A percentile compares a stretch with the other conserved stretches of the same genome.
Conservation (phyloP, 2,888 invertebrate genomes). For the Clivina fossor region DNA sequence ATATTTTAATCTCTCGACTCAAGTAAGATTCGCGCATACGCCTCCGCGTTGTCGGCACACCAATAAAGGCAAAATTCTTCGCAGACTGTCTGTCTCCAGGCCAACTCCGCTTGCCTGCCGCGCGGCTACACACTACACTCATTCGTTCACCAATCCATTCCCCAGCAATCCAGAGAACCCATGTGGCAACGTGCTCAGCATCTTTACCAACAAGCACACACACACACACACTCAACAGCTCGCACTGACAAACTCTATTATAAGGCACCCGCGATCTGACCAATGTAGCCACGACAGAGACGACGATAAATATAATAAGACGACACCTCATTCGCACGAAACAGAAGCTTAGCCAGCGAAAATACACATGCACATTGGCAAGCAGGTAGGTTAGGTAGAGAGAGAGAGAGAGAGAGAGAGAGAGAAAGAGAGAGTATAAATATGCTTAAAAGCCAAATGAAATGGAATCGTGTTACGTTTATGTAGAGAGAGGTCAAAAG, state of each 20-base stretch:
- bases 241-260: background rate
- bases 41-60: background rate
- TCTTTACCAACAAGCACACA: too few species aligned
- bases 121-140: background rate
- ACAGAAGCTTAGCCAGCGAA: background rate
- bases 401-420: background rate
- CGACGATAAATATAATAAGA: too few species aligned
- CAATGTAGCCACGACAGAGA: too few species aligned
- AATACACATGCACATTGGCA: conserved; percentile 1
- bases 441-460: too few species aligned
- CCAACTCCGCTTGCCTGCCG: background rate
- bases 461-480: too few species aligned
- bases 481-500: too few species aligned
- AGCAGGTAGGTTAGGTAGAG: conserved; percentile 3
- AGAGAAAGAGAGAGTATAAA: too few species aligned
- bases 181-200: too few species aligned
- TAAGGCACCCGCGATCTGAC: too few species aligned
- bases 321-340: conserved; percentile 4
- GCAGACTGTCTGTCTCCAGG: conserved; percentile 35
- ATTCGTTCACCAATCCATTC: background rate
- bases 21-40: too few species aligned
- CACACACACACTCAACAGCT: background rate
- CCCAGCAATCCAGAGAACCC: too few species aligned
- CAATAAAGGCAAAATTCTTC: conserved; percentile 33
- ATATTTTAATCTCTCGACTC: background rate